These are phyloP conservation scores for Sebastes fasciatus DNA, from an alignment of 2,113 vertebrate genomes.

Conservation along the genomic window DNA sequence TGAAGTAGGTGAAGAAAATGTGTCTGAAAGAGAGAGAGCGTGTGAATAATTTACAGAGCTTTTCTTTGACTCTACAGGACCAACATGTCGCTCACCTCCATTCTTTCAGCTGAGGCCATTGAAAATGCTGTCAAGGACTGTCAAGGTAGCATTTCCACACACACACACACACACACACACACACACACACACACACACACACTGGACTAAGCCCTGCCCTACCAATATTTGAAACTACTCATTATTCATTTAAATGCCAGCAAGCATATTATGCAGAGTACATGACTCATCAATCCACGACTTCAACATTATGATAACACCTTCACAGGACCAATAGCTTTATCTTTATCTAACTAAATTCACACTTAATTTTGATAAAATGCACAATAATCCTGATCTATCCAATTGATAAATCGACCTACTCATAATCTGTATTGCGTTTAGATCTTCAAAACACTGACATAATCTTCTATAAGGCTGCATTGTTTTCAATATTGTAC, in stretches of 20 bases:
- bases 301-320: neutral
- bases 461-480: conserved; percentile 23
- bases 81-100: conserved; percentile 93
- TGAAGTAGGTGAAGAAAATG: too few species aligned
- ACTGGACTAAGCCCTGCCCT: neutral
- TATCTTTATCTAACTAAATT: conserved; percentile 1
- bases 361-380: conserved; percentile 10
- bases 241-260: neutral
- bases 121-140: conserved; percentile 94
- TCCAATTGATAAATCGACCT: neutral
- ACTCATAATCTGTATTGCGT: conserved; percentile 7
- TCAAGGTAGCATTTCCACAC: conserved; percentile 88
- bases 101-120: conserved; percentile 93
- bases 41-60: conserved; percentile 25
- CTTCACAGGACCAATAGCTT: neutral
- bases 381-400: conserved; percentile 11
- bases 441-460: neutral
- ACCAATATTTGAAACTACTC: neutral
- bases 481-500: conserved; percentile 4
- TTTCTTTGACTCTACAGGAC: conserved; percentile 78
- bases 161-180: conserved; percentile 16
- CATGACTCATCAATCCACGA: neutral
- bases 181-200: conserved; percentile 31
- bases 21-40: too few species aligned
- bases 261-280: neutral